Conservation (phyloP, 2,888 invertebrate genomes). For the Aspidiotus destructor region DNA sequence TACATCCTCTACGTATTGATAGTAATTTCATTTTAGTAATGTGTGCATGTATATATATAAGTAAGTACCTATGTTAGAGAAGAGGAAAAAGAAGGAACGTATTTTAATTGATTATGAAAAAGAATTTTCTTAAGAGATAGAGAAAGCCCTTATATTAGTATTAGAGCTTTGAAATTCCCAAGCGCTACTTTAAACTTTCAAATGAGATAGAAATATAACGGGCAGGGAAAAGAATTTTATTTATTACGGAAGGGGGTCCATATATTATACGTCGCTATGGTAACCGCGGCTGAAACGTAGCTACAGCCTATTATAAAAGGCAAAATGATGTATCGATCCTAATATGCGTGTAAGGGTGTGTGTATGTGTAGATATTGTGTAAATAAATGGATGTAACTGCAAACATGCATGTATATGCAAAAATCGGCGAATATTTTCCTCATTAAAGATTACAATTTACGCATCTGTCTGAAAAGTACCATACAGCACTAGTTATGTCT, state of each 20-base stretch:
- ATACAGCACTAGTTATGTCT: background rate
- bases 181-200: slow-evolving; percentile 34
- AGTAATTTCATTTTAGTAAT: no score
- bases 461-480: background rate
- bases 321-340: slow-evolving; percentile 32
- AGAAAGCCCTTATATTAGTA: slow-evolving; percentile 26
- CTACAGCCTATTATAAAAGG: slow-evolving; percentile 32
- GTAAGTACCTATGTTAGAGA: background rate
- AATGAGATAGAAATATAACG: slow-evolving; percentile 33
- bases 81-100: slow-evolving; percentile 7
- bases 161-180: slow-evolving; percentile 32
- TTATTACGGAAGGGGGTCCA: slow-evolving; percentile 34
- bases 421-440: slow-evolving; percentile 8
- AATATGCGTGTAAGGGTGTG: slow-evolving; percentile 26
- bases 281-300: slow-evolving; percentile 30
- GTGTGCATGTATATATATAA: no score
- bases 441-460: background rate
- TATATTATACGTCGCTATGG: slow-evolving; percentile 32
- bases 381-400: background rate
- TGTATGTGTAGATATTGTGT: slow-evolving; percentile 22
- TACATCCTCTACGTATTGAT: no score
- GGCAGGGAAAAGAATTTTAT: slow-evolving; percentile 32
- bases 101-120: slow-evolving; percentile 29
- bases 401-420: slow-evolving; percentile 8
- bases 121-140: slow-evolving; percentile 19